Conservation (phyloP, 1,140 invertebrate genomes). For the Ruditapes philippinarum region DNA sequence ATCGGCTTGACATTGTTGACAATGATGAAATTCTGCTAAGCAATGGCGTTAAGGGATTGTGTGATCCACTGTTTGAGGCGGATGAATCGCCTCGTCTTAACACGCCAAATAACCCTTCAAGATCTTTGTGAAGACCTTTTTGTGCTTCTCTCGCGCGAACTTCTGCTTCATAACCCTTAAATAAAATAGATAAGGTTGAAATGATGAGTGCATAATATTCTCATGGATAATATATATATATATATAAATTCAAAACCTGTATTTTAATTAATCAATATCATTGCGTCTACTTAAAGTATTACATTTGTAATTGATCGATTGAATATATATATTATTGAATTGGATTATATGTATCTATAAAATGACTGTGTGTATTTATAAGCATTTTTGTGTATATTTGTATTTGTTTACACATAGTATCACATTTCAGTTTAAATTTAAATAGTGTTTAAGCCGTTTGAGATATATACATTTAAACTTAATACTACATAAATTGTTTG, state of each 20-base stretch:
- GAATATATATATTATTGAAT: too few species aligned
- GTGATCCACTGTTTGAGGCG: conserved; percentile 22
- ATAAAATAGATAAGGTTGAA: too few species aligned
- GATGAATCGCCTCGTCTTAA: conserved; percentile 56
- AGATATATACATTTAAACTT: too few species aligned
- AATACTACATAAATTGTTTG: too few species aligned
- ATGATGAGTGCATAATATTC: neutral
- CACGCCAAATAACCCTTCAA: conserved; percentile 70
- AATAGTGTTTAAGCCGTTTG: too few species aligned
- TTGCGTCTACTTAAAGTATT: neutral
- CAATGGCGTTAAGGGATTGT: neutral
- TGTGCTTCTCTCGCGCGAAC: conserved; percentile 66
- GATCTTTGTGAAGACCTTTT: conserved; percentile 68
- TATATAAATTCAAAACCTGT: neutral
- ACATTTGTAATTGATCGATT: neutral
- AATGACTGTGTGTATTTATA: too few species aligned
- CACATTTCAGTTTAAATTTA: too few species aligned
- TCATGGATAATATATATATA: too few species aligned
- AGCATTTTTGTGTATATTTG: too few species aligned
- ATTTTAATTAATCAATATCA: neutral
- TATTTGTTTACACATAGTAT: too few species aligned
- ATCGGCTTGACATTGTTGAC: neutral
- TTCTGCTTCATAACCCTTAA: conserved; percentile 72
- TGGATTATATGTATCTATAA: too few species aligned
- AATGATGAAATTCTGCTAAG: neutral